A percentile compares a stretch with the other conserved stretches of the same genome.
These are phyloP conservation scores for Lepisosteus osseus DNA, from an alignment of 2,113 vertebrate species.

Conservation along the genomic window DNA sequence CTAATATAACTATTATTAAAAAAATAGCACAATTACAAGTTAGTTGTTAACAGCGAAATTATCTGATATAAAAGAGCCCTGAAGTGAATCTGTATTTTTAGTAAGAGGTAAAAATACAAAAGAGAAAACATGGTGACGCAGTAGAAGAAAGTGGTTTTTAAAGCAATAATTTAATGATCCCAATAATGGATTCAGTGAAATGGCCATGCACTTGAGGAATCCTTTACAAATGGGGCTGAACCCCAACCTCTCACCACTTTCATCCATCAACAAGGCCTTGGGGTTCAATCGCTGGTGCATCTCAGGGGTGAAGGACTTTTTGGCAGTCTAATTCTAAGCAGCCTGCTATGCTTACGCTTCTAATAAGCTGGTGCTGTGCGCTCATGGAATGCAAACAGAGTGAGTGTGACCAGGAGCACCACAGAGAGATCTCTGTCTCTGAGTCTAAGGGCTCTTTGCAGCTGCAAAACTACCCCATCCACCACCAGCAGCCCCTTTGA, in stretches of 20 bases:
- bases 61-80: too few relatives aligned
- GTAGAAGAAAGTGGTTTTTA: background rate
- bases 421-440: background rate
- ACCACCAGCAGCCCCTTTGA: background rate
- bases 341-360: background rate
- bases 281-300: background rate
- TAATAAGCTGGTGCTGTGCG: background rate
- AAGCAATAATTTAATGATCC: background rate
- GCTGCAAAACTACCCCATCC: background rate
- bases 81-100: too few relatives aligned
- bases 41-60: too few relatives aligned
- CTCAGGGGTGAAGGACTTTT: constrained; percentile 7
- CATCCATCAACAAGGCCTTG: background rate
- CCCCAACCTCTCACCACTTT: background rate
- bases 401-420: background rate
- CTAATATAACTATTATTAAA: too few relatives aligned
- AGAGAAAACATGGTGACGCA: too few relatives aligned
- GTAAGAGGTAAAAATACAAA: too few relatives aligned
- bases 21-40: too few relatives aligned
- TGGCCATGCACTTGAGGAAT: background rate
- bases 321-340: background rate
- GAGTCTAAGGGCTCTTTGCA: background rate
- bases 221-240: background rate
- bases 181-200: background rate
- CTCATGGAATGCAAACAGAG: background rate